phyloP scores from a whole-genome alignment of 2,888 invertebrate species.

The Pammene aurita region DNA sequence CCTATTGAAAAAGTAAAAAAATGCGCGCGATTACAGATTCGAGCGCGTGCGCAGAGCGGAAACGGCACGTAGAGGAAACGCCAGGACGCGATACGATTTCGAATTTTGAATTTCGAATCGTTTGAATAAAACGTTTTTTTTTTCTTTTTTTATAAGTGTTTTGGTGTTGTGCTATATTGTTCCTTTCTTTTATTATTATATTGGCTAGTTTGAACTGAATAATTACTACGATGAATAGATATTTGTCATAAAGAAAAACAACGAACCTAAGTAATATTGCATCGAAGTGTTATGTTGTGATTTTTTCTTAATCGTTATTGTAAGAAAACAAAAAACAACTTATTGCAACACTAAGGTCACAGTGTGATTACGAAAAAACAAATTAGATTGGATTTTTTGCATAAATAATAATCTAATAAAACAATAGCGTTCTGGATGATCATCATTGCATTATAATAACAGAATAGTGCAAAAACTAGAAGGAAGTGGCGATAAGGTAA shows the following conservation, averaged over 20 bases:
- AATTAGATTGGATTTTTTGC: slow-evolving; percentile 31
- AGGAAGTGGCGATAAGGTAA: slow-evolving; percentile 34
- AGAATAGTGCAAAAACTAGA: slow-evolving; percentile 24
- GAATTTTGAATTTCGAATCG: slow-evolving; percentile 77
- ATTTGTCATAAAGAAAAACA: too few species aligned
- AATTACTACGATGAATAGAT: too few species aligned
- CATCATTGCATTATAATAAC: slow-evolving; percentile 38
- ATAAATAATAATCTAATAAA: slow-evolving; percentile 20
- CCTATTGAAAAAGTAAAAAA: slow-evolving; percentile 60
- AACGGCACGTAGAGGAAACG: slow-evolving; percentile 80
- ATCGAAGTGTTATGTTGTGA: too few species aligned
- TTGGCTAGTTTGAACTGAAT: not conserved
- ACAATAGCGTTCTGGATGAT: slow-evolving; percentile 20
- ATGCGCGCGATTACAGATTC: slow-evolving; percentile 75
- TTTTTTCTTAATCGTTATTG: too few species aligned
- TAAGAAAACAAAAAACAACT: slow-evolving; percentile 1
- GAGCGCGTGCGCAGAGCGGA: slow-evolving; percentile 74
- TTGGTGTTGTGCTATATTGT: slow-evolving; percentile 39
- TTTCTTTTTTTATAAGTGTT: slow-evolving; percentile 52
- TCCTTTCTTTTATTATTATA: slow-evolving; percentile 4
- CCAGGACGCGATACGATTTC: slow-evolving; percentile 82
- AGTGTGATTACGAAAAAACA: not conserved
- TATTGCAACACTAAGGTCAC: slow-evolving; percentile 17
- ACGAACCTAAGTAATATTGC: too few species aligned
- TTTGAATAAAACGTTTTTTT: slow-evolving; percentile 61